These are phyloP conservation scores for Andrena flavipes DNA, from an alignment of 2,888 invertebrate species.

Conservation along the genomic window DNA sequence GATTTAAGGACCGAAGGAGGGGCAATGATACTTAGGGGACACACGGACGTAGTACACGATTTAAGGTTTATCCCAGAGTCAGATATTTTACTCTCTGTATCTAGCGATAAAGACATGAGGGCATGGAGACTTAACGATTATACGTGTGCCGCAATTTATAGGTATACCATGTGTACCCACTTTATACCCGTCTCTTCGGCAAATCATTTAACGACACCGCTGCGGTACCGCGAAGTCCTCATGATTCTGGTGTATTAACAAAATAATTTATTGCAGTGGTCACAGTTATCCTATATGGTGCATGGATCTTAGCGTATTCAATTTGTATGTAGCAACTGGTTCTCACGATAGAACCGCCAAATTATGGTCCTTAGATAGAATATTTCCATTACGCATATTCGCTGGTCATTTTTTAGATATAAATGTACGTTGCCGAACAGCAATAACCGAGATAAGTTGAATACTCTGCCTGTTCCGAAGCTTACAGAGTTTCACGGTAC, in stretches of 20 bases:
- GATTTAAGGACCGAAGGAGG: conserved; percentile 86
- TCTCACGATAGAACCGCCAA: conserved; percentile 93
- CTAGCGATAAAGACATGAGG: conserved; percentile 92
- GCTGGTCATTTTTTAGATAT: conserved; percentile 96
- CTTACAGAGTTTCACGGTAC: not conserved
- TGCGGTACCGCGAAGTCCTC: not conserved
- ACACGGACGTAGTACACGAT: conserved; percentile 90
- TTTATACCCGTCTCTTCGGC: not conserved
- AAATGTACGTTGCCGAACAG: conserved; percentile 86
- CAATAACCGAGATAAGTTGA: not conserved
- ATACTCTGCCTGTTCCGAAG: not conserved
- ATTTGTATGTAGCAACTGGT: conserved; percentile 90
- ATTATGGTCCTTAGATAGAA: conserved; percentile 93
- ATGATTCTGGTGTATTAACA: not conserved
- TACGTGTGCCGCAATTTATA: conserved; percentile 89
- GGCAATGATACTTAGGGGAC: conserved; percentile 89
- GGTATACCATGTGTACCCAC: conserved; percentile 82
- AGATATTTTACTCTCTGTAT: conserved; percentile 89
- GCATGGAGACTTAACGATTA: conserved; percentile 91
- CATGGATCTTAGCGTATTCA: conserved; percentile 90
- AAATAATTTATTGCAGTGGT: conserved; percentile 86
- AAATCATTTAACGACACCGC: not conserved
- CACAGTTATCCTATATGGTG: conserved; percentile 97
- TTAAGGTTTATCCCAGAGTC: conserved; percentile 88
- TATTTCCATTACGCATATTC: conserved; percentile 93